A percentile compares a stretch with the other conserved stretches of the same genome.
phyloP scores from a whole-genome alignment of 2,888 invertebrate genomes.

The Cyaniris semiargus region DNA sequence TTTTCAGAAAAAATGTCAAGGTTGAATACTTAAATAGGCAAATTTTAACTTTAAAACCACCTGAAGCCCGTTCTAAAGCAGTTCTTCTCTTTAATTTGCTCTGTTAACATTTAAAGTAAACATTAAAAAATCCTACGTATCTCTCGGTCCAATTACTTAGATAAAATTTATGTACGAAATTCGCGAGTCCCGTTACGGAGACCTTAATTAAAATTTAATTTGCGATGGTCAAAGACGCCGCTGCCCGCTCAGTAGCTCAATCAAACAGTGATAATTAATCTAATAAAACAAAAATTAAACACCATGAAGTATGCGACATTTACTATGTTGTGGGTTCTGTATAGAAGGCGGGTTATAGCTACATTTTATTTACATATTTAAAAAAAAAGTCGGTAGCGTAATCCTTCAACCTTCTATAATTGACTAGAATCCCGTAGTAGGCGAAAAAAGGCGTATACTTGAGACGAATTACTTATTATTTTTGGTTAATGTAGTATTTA shows the following conservation, averaged over 20 bases:
- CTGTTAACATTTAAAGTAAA: slow-evolving; percentile 3
- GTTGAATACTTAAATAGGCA: too few species aligned
- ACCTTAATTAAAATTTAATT: slow-evolving; percentile 47
- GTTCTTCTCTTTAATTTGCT: background rate
- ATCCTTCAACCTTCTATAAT: too few species aligned
- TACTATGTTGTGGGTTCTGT: background rate
- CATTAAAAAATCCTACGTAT: slow-evolving; percentile 13
- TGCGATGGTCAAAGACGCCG: slow-evolving; percentile 49
- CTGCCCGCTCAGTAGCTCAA: slow-evolving; percentile 27
- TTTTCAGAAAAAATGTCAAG: too few species aligned
- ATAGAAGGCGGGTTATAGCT: background rate
- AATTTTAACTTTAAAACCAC: too few species aligned
- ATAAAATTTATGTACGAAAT: slow-evolving; percentile 35
- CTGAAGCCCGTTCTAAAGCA: background rate
- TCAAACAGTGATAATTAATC: slow-evolving; percentile 26
- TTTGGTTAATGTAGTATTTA: too few species aligned
- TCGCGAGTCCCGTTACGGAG: slow-evolving; percentile 42
- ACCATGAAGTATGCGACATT: background rate
- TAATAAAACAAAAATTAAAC: slow-evolving; percentile 22
- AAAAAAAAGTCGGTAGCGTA: too few species aligned
- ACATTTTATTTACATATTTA: too few species aligned
- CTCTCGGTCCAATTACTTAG: slow-evolving; percentile 19
- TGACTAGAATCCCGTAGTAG: too few species aligned
- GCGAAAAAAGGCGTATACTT: too few species aligned
- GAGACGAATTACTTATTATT: too few species aligned